A percentile compares a stretch with the other conserved stretches of the same genome.
phyloP scores from a whole-genome alignment of 2,888 invertebrate species.

The Callyntrura sp. region DNA sequence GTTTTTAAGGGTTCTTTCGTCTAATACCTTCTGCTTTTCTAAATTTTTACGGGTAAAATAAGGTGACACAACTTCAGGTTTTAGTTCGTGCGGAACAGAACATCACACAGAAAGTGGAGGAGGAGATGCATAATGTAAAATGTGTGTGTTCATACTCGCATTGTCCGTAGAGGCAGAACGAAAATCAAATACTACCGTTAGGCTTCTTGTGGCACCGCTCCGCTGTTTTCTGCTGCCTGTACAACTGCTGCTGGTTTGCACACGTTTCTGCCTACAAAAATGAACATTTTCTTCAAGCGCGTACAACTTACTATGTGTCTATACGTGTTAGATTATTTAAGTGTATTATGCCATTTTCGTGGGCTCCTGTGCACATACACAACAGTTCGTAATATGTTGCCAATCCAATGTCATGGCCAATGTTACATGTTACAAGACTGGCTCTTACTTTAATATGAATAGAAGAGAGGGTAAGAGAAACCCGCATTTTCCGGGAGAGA shows the following conservation, averaged over 20 bases:
- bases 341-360: background rate
- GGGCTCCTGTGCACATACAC: background rate
- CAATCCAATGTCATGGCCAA: slow-evolving; percentile 74
- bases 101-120: slow-evolving; percentile 64
- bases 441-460: slow-evolving; percentile 55
- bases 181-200: slow-evolving; percentile 62
- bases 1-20: slow-evolving; percentile 22
- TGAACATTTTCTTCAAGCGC: background rate
- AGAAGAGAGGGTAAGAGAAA: too few species aligned
- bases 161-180: slow-evolving; percentile 22
- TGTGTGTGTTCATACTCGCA: background rate
- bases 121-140: slow-evolving; percentile 46
- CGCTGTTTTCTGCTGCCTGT: background rate
- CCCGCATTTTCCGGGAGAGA: slow-evolving; percentile 44
- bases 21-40: slow-evolving; percentile 31
- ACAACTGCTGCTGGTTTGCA: slow-evolving; percentile 16
- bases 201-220: too few species aligned
- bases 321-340: slow-evolving; percentile 2
- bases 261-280: too few species aligned
- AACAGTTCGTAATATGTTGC: slow-evolving; percentile 17
- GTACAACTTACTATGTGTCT: background rate
- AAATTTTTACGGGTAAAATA: slow-evolving; percentile 67
- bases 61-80: slow-evolving; percentile 75
- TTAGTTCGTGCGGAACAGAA: slow-evolving; percentile 72
- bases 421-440: too few species aligned